These are phyloP conservation scores for Parelbella ahira DNA, from an alignment of 2,888 invertebrate species.

Conservation along the genomic window DNA sequence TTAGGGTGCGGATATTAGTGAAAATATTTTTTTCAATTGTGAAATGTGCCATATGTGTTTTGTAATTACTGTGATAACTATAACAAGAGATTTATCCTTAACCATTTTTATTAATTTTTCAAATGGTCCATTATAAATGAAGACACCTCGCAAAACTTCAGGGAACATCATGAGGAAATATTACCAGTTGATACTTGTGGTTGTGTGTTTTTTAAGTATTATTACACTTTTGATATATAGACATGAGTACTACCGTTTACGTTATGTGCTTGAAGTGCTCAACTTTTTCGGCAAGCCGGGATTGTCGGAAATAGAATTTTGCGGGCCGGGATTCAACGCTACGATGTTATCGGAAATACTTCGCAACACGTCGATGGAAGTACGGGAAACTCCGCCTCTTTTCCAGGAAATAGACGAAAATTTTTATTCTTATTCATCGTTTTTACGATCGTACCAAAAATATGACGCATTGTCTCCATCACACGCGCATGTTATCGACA, in stretches of 20 bases:
- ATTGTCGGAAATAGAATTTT: slow-evolving; percentile 71
- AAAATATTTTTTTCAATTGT: no score
- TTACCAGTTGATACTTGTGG: slow-evolving; percentile 86
- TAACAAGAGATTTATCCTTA: no score
- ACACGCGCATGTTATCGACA: slow-evolving; percentile 64
- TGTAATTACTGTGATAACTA: background rate
- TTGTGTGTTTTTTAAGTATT: slow-evolving; percentile 86
- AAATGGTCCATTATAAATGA: slow-evolving; percentile 50
- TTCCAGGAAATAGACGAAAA: slow-evolving; percentile 84
- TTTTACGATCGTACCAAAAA: slow-evolving; percentile 76
- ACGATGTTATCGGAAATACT: slow-evolving; percentile 73
- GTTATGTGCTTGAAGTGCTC: slow-evolving; percentile 91
- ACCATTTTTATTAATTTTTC: slow-evolving; percentile 24
- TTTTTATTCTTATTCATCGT: slow-evolving; percentile 85
- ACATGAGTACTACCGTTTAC: slow-evolving; percentile 90
- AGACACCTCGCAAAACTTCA: slow-evolving; percentile 58
- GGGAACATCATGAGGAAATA: slow-evolving; percentile 88
- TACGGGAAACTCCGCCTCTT: slow-evolving; percentile 83
- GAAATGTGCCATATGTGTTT: background rate
- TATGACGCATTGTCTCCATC: slow-evolving; percentile 72
- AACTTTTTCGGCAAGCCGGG: slow-evolving; percentile 91
- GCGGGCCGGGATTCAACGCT: slow-evolving; percentile 77
- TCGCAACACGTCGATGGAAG: slow-evolving; percentile 74
- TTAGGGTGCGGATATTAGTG: no score
- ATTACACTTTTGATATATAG: slow-evolving; percentile 89